phyloP scores from a whole-genome alignment of 2,113 vertebrate genomes.

The Strix uralensis region DNA sequence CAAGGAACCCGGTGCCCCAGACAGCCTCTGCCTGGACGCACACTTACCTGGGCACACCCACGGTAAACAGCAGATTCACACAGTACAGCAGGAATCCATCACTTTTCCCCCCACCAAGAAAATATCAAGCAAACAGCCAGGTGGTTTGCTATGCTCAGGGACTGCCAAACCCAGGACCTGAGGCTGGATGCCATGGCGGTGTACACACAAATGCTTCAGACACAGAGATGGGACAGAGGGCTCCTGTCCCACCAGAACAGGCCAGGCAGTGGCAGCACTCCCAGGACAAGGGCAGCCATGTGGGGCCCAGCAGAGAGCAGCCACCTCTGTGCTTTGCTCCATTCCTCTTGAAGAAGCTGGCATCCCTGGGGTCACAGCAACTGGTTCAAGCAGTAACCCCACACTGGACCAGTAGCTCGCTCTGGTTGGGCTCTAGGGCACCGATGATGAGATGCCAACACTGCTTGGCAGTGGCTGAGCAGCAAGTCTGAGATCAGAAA shows the following conservation, averaged over 20 bases:
- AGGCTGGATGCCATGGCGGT: not conserved
- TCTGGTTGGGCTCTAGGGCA: not conserved
- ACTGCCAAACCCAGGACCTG: not conserved
- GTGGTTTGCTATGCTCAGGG: not conserved
- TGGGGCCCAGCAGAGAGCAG: not conserved
- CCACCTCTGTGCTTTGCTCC: not conserved
- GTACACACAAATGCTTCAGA: not conserved
- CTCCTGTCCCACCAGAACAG: not conserved
- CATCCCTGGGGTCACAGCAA: not conserved
- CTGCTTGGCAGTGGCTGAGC: not conserved
- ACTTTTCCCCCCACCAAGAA: not conserved
- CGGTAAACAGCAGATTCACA: not conserved
- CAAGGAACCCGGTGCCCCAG: not conserved
- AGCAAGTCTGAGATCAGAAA: not conserved
- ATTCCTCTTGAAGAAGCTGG: not conserved
- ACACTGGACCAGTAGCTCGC: not conserved
- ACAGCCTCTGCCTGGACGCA: constrained; percentile 4
- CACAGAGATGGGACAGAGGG: not conserved
- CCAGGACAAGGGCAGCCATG: not conserved
- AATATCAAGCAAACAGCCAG: not conserved
- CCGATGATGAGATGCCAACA: not conserved
- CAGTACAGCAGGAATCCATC: constrained; percentile 31
- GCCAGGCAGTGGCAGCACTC: not conserved
- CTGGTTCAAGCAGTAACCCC: not conserved
- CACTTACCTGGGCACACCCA: constrained; percentile 66